Base-by-base conservation (phyloP, 2,888 invertebrate genomes). In the Sinodicranocentrus sp. region DNA sequence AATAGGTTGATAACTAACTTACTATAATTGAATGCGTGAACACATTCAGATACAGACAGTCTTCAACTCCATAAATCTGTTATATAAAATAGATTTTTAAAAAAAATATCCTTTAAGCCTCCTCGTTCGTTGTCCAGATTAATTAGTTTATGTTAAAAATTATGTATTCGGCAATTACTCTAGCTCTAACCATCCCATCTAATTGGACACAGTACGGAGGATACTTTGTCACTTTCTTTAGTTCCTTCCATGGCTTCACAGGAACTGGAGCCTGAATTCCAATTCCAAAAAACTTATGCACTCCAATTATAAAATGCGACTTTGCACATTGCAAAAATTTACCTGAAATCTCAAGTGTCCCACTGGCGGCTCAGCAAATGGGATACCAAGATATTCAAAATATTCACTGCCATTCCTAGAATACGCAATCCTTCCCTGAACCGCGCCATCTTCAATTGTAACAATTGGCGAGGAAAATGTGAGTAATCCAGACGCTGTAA, bases 381-480 rank as follows among this genome's bases (percentile, higher is more conserved):
- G 82, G 33, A 84, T 83, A 3, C 82, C 75, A 2, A 76, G 21
- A 19, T 80, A 87, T 21, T 78, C 80, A 43, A 63, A 59, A 48
- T 73, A 86, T 19, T 82, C 70, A 28, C 52, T 76, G 15, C 87
- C 87, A n/a, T 77, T 61, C 19, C 87, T 59, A 5, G 87, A 85
- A 3, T 54, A 33, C 0, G 52, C 76, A 2, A 83, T 25, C 23
- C 80, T 65, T 33, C 87, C 87, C 54, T 82, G 78, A 1, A 87
- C 33, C 15, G 33, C 26, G 0, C 87, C 87, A 67, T 84, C 52
- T n/a, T 61, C 10, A 21, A 80, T 83, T 19, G 70, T 57, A 3
- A 87, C 87, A 28, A 87, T 48, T 1, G 85, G 83, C 15, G 84
- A 71, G n/a, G n/a, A n/a, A n/a, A n/a, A n/a, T n/a, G n/a, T n/a